These are phyloP conservation scores for Listronotus bonariensis DNA, from an alignment of 1,140 invertebrate species.

Conservation along the genomic window DNA sequence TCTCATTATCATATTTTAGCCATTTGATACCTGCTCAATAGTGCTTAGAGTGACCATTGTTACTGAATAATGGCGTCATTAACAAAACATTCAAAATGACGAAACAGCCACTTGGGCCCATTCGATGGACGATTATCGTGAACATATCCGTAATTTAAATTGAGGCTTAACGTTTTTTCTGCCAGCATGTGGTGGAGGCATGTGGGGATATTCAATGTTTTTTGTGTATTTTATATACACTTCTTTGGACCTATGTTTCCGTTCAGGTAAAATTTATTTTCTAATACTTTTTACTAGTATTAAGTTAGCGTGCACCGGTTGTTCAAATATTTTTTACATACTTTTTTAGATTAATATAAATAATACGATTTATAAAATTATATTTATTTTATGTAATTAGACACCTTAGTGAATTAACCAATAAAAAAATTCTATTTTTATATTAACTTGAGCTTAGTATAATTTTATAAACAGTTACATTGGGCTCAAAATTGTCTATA, in stretches of 20 bases:
- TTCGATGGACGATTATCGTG: constrained; percentile 30
- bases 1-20: constrained; percentile 27
- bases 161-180: constrained; percentile 30
- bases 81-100: constrained; percentile 31
- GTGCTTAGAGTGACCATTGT: constrained; percentile 18
- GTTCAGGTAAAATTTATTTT: constrained; percentile 8
- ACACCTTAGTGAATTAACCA: no score
- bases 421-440: no score
- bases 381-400: no score
- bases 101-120: constrained; percentile 26
- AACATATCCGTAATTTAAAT: constrained; percentile 38
- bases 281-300: no score
- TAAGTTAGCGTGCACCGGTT: no score
- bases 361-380: no score
- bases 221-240: constrained; percentile 5
- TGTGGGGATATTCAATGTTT: constrained; percentile 24
- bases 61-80: constrained; percentile 29
- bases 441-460: no score
- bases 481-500: no score
- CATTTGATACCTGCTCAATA: constrained; percentile 20
- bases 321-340: no score
- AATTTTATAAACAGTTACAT: no score
- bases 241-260: not conserved
- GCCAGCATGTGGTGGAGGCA: constrained; percentile 27
- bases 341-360: no score